Evolutionary conservation across 37 sponge, comb jelly and placozoan species (phyloP).

Genomic region (Geodia barretti): DNA sequence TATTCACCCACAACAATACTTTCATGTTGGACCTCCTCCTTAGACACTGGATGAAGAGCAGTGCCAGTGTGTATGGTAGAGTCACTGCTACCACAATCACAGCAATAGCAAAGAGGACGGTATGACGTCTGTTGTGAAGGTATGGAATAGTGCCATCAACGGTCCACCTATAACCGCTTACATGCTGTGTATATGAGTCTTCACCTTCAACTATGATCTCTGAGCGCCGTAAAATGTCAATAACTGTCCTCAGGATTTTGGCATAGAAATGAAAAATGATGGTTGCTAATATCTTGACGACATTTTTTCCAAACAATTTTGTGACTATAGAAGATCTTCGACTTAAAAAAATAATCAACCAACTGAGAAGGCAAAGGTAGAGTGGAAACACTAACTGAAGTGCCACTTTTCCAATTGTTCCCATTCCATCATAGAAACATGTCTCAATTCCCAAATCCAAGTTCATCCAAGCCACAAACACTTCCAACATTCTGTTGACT

Average conservation of each 20-base stretch:
- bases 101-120: neutral
- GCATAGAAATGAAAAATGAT: conserved; percentile 25
- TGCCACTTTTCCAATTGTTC: neutral
- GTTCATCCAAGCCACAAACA: neutral
- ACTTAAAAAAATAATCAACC: neutral
- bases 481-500: neutral
- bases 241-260: conserved; percentile 5
- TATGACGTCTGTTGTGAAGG: neutral
- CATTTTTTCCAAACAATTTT: conserved; percentile 5
- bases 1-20: conserved; percentile 11
- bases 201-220: neutral
- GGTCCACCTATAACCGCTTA: neutral
- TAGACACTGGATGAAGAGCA: conserved; percentile 4
- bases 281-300: conserved; percentile 14
- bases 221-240: neutral
- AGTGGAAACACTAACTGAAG: conserved; percentile 22
- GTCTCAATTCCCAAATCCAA: conserved; percentile 8
- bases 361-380: conserved; percentile 1
- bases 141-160: conserved; percentile 6
- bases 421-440: conserved; percentile 1
- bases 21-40: neutral
- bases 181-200: no score
- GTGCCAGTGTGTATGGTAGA: neutral
- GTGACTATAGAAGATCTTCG: neutral
- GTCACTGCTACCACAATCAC: neutral